phyloP scores from a whole-genome alignment of 2,888 invertebrate species.

The Eudemis profundana region DNA sequence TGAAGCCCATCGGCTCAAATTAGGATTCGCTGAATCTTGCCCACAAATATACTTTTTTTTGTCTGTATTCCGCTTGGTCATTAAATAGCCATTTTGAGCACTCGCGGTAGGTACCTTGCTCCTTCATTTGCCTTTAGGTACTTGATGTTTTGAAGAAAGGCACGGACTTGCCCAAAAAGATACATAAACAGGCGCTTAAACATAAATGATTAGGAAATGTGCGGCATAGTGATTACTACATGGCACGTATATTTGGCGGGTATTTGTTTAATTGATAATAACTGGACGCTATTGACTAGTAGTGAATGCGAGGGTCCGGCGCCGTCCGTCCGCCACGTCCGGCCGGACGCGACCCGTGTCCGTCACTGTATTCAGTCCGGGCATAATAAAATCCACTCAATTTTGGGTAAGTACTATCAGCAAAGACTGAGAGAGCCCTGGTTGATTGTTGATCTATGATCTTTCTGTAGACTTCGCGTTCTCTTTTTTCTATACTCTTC shows the following conservation, averaged over 20 bases:
- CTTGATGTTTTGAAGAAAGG: too few species aligned
- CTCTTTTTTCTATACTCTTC: too few species aligned
- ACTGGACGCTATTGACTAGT: constrained; percentile 58
- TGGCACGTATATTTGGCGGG: constrained; percentile 14
- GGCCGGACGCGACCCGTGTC: constrained; percentile 73
- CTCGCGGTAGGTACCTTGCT: too few species aligned
- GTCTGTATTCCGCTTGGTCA: too few species aligned
- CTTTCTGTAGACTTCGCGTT: background rate
- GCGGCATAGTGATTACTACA: background rate
- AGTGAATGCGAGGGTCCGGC: constrained; percentile 57
- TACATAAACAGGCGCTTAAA: too few species aligned
- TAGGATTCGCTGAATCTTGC: too few species aligned
- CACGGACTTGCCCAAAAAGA: too few species aligned
- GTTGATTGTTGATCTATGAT: background rate
- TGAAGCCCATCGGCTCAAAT: too few species aligned
- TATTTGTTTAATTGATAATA: constrained; percentile 60
- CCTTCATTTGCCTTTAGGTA: too few species aligned
- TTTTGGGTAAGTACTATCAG: background rate
- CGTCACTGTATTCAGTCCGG: constrained; percentile 61
- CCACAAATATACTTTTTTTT: too few species aligned
- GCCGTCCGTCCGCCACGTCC: constrained; percentile 67
- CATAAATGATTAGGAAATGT: too few species aligned
- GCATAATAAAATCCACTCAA: constrained; percentile 44
- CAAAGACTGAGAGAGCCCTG: background rate
- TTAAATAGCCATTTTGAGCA: too few species aligned